Evolutionary conservation across 1,140 invertebrate species (phyloP), one percentile per base, ranked within the genome.

Genomic region (Vanessa tameamea): DNA sequence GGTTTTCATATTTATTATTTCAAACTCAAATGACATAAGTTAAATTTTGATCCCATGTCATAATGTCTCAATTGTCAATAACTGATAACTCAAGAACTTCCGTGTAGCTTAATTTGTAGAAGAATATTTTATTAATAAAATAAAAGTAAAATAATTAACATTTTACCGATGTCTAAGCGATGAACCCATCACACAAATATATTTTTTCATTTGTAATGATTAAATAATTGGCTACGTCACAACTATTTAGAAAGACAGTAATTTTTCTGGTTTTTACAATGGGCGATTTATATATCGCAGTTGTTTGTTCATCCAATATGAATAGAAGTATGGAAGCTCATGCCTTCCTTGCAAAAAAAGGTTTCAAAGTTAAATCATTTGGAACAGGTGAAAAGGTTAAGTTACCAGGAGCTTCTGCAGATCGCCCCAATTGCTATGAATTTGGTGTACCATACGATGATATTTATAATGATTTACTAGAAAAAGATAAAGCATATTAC

Each of bases 271-370:
- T 61, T 37, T 59, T 61, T n/a, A 82, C 64, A 51, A 89, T 89
- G 88, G 80, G 78, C 51, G 94, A 96, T 82, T 94, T 98, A 80
- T 96, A 95, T 87, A 95, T 99, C 83, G 99, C 99, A 13, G 98
- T 99, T 61, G 97, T 99, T 77, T 99, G 99, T 93, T 99, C 98
- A 7, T 99, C 98, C 84, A 99, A 99, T 92, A 99, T 99, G 97
- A 99, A 99, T 88, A 94, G 99, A 74, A 99, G 98, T 84, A 99
- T 99, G 99, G 99, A 99, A 94, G 98, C 99, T 14, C 99, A 99
- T 94, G 97, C 97, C 68, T 98, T 99, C 92, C 91, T 99, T 23
- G 96, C 97, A 68, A 99, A 99, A 94, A 99, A 99, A 88, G 99
- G 99, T 3, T 99, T 98, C 84, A 96, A 96, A 84, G 98, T 99